phyloP scores from a whole-genome alignment of 1,140 invertebrate species.

The Bombyx mandarina region DNA sequence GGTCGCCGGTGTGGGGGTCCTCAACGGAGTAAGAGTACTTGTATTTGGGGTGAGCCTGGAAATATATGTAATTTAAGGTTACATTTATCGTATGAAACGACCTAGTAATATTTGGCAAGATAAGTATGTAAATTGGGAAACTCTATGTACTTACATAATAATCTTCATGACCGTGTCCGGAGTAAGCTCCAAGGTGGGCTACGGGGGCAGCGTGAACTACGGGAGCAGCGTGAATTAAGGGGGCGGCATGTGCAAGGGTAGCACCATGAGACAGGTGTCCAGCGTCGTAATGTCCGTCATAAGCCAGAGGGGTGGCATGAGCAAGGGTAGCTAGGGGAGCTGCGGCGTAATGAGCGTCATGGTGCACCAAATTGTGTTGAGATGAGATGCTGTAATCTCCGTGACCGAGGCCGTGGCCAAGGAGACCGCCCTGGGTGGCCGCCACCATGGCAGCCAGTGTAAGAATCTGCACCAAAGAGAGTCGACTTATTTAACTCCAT shows the following conservation, averaged over 20 bases:
- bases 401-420: constrained; percentile 38
- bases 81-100: not conserved
- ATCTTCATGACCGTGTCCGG: constrained; percentile 25
- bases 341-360: constrained; percentile 22
- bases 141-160: constrained; percentile 34
- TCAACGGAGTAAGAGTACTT: constrained; percentile 66
- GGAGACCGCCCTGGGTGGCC: constrained; percentile 43
- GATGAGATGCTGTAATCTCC: constrained; percentile 30
- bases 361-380: constrained; percentile 32
- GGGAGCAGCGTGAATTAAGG: constrained; percentile 15
- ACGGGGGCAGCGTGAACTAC: constrained; percentile 13
- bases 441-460: constrained; percentile 45
- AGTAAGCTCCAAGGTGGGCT: constrained; percentile 18
- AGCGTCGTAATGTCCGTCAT: constrained; percentile 15
- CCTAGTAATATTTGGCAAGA: not conserved
- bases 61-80: constrained; percentile 6
- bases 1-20: constrained; percentile 68
- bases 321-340: constrained; percentile 8
- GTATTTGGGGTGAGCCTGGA: constrained; percentile 67
- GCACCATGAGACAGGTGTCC: constrained; percentile 24
- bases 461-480: constrained; percentile 42
- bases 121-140: not conserved
- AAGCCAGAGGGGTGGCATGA: constrained; percentile 14
- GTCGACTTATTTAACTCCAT: constrained; percentile 6
- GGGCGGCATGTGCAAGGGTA: constrained; percentile 21